Percentiles rank a stretch among this genome's conserved stretches.
phyloP scores from a whole-genome alignment of 2,888 invertebrate genomes.

The Dynastes grantii region DNA sequence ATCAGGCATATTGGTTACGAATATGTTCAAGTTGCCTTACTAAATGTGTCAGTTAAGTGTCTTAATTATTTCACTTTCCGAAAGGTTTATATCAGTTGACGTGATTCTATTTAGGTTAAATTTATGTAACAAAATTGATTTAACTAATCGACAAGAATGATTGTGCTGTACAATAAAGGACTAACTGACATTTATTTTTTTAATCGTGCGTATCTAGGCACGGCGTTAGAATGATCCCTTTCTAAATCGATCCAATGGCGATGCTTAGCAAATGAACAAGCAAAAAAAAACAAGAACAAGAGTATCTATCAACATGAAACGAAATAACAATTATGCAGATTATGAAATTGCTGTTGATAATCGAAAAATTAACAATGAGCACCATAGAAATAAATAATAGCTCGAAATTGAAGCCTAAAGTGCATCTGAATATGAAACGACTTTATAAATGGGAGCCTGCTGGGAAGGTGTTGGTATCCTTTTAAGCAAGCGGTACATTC shows the following conservation, averaged over 20 bases:
- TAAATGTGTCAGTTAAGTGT: slow-evolving; percentile 1
- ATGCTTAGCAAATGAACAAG: slow-evolving; percentile 3
- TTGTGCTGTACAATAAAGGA: slow-evolving; percentile 24
- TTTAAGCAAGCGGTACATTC: slow-evolving; percentile 54
- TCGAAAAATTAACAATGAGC: slow-evolving; percentile 52
- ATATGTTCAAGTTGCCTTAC: not conserved
- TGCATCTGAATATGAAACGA: slow-evolving; percentile 54
- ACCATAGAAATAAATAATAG: slow-evolving; percentile 50
- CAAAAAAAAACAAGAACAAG: slow-evolving; percentile 19
- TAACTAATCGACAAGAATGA: slow-evolving; percentile 27
- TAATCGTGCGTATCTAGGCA: slow-evolving; percentile 28
- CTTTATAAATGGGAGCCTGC: slow-evolving; percentile 55
- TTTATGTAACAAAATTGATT: slow-evolving; percentile 28
- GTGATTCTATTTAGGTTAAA: slow-evolving; percentile 23
- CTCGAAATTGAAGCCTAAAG: slow-evolving; percentile 54
- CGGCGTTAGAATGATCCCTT: slow-evolving; percentile 22
- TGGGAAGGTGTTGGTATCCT: slow-evolving; percentile 56
- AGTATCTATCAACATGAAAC: slow-evolving; percentile 23
- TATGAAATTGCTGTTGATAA: slow-evolving; percentile 53
- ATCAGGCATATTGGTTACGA: too few species aligned
- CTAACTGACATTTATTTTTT: slow-evolving; percentile 37
- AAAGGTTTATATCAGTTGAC: slow-evolving; percentile 5
- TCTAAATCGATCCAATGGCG: slow-evolving; percentile 20
- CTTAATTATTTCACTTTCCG: slow-evolving; percentile 6
- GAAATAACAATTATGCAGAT: slow-evolving; percentile 51